Evolutionary conservation across 2,797 vertebrate species (phyloP).

Genomic region (Rhyacichthys aspro): DNA sequence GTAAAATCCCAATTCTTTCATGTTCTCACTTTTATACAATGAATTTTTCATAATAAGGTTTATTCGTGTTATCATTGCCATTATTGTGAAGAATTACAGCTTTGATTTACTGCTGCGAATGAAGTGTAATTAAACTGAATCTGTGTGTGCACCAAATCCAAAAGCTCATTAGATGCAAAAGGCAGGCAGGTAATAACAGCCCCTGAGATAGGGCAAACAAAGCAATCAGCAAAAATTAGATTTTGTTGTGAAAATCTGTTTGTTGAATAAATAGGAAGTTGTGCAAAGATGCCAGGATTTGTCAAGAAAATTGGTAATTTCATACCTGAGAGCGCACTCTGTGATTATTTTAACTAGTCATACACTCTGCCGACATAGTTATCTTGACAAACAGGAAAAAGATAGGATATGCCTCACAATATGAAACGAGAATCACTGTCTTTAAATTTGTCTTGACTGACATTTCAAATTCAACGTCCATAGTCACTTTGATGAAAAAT

Average conservation of each 20-base stretch:
- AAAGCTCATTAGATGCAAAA: not conserved
- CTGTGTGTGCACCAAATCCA: not conserved
- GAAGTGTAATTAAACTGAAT: constrained; percentile 4
- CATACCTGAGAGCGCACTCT: constrained; percentile 32
- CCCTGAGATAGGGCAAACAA: constrained; percentile 8
- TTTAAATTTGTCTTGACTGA: too few species aligned
- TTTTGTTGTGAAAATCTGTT: constrained; percentile 14
- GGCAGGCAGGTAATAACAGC: not conserved
- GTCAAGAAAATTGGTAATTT: constrained; percentile 35
- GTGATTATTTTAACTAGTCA: constrained; percentile 20
- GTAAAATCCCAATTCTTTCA: not conserved
- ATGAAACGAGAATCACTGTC: not conserved
- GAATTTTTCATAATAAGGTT: not conserved
- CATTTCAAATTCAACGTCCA: too few species aligned
- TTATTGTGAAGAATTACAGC: not conserved
- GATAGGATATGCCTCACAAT: not conserved
- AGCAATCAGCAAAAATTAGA: not conserved
- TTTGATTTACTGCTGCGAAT: constrained; percentile 4
- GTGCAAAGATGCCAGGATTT: constrained; percentile 12
- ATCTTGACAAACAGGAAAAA: constrained; percentile 9
- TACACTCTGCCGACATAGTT: constrained; percentile 20
- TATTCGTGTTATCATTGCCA: not conserved
- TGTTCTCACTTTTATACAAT: not conserved
- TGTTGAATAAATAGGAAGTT: constrained; percentile 2
- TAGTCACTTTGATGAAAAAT: too few species aligned